These are phyloP conservation scores for Artibeus jamaicensis DNA, from an alignment of 2,797 vertebrate genomes.

Conservation along the genomic window DNA sequence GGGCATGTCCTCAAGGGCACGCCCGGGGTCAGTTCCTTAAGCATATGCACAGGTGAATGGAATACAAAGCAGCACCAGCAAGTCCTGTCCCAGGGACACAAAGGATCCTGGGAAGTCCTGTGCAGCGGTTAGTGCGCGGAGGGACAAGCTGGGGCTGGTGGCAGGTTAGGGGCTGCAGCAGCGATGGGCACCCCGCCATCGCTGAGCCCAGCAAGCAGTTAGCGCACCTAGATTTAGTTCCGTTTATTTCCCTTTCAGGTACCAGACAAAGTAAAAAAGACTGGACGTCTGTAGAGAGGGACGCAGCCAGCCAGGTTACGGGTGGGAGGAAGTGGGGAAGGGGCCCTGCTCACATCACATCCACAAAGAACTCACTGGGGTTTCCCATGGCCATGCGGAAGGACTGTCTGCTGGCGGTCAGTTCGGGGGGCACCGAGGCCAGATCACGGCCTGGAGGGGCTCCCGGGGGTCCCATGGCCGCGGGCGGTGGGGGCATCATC, in stretches of 20 bases:
- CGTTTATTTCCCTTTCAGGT: constrained; percentile 78
- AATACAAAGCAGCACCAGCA: constrained; percentile 12
- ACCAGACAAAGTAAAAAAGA: constrained; percentile 83
- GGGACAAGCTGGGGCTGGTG: constrained; percentile 24
- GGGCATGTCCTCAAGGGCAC: not conserved
- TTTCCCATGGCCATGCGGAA: constrained; percentile 97
- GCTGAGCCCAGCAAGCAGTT: constrained; percentile 55
- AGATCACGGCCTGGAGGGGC: constrained; percentile 93
- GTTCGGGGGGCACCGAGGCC: constrained; percentile 93
- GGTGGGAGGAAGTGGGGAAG: constrained; percentile 63
- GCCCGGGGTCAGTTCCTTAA: not conserved
- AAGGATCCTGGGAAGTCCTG: not conserved
- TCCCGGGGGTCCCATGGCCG: constrained; percentile 87
- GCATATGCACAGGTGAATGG: not conserved
- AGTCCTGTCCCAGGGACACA: not conserved
- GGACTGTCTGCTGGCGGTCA: constrained; percentile 95
- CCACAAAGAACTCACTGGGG: constrained; percentile 97
- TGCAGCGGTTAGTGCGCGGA: constrained; percentile 19
- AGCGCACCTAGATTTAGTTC: constrained; percentile 64
- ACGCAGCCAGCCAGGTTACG: constrained; percentile 69
- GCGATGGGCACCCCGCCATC: not conserved
- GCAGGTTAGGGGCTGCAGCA: constrained; percentile 61
- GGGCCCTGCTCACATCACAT: constrained; percentile 93
- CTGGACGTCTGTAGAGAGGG: constrained; percentile 74
- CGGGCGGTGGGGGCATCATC: constrained; percentile 85